phyloP scores from a whole-genome alignment of 2,888 invertebrate species.

The Campaea margaritaria region DNA sequence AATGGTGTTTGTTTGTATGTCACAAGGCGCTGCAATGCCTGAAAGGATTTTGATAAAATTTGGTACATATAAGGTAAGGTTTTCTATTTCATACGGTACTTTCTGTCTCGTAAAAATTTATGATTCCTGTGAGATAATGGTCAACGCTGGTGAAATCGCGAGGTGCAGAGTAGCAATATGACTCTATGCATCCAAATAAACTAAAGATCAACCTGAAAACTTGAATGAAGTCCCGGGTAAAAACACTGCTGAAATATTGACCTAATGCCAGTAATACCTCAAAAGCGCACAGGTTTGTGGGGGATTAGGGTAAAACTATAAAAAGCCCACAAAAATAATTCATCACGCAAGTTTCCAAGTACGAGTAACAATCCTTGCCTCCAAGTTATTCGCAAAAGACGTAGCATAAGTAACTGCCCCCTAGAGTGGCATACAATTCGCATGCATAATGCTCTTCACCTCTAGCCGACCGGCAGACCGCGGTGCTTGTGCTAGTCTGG shows the following conservation, averaged over 20 bases:
- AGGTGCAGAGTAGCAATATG: no score
- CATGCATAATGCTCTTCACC: conserved; percentile 72
- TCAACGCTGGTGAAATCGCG: no score
- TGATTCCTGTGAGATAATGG: no score
- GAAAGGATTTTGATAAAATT: no score
- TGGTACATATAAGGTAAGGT: no score
- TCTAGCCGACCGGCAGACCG: conserved; percentile 47
- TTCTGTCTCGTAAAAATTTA: no score
- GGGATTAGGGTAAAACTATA: conserved; percentile 6
- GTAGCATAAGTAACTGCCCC: conserved; percentile 78
- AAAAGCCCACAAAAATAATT: conserved; percentile 31
- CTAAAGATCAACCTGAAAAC: no score
- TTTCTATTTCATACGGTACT: no score
- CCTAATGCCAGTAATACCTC: neutral
- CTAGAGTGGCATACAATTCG: conserved; percentile 75
- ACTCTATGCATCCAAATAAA: no score
- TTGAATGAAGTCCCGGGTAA: no score
- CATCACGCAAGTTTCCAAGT: conserved; percentile 32
- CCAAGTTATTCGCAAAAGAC: conserved; percentile 56
- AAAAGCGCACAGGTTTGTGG: neutral
- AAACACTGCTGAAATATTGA: neutral
- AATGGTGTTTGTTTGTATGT: no score
- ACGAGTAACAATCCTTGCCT: conserved; percentile 39
- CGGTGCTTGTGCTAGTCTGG: conserved; percentile 24
- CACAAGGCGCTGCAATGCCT: no score